Conservation (phyloP, 2,888 invertebrate genomes). For the Ormyrus nitidulus region DNA sequence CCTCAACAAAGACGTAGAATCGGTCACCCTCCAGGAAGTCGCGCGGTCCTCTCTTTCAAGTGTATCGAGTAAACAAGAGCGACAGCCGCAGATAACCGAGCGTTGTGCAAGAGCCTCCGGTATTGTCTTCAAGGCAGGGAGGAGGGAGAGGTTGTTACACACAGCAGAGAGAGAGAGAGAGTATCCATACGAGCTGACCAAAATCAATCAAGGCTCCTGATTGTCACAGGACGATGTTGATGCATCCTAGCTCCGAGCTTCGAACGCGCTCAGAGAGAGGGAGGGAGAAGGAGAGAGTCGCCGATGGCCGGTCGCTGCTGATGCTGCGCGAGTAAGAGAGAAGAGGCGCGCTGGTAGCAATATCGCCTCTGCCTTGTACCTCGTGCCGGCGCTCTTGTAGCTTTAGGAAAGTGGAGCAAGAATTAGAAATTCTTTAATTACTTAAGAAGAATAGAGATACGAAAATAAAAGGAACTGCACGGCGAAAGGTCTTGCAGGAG, state of each 20-base stretch:
- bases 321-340: neutral
- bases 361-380: too few species aligned
- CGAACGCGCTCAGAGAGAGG: neutral
- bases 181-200: constrained; percentile 46
- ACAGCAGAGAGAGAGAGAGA: neutral
- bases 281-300: neutral
- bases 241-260: constrained; percentile 55
- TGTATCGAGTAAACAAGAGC: constrained; percentile 34
- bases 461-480: too few species aligned
- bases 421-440: too few species aligned
- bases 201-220: constrained; percentile 70
- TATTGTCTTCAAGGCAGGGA: constrained; percentile 14
- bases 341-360: too few species aligned
- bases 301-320: neutral
- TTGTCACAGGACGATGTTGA: constrained; percentile 68
- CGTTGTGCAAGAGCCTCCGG: neutral
- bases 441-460: too few species aligned
- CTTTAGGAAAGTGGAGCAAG: too few species aligned
- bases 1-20: neutral
- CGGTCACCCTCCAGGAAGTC: neutral
- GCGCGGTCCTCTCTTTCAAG: neutral
- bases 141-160: neutral
- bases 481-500: too few species aligned
- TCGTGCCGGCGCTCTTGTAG: too few species aligned
- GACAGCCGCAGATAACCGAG: constrained; percentile 10